Conservation (phyloP, 2,888 invertebrate genomes). For the Ormyrus pomaceus region DNA sequence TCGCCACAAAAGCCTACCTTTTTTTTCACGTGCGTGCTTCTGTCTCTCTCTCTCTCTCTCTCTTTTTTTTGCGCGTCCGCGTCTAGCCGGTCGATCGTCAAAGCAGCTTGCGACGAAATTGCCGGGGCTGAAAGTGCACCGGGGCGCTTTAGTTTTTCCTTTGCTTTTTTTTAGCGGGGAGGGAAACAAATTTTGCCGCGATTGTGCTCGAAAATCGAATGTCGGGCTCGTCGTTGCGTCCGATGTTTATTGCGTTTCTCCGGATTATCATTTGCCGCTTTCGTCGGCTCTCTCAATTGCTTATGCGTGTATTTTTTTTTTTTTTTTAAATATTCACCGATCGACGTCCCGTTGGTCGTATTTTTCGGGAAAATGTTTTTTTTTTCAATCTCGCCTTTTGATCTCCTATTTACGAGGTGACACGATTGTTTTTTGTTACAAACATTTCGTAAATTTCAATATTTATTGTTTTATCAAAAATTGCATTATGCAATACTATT, state of each 20-base stretch:
- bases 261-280: neutral
- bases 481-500: no score
- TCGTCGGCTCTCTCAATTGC: neutral
- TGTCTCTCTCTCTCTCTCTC: slow-evolving; percentile 7
- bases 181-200: no score
- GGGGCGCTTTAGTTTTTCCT: neutral
- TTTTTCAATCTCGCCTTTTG: no score
- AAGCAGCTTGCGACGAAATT: slow-evolving; percentile 11
- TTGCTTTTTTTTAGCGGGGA: neutral
- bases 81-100: neutral
- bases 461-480: no score
- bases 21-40: no score
- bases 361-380: no score
- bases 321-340: slow-evolving; percentile 8
- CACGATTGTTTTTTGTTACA: no score
- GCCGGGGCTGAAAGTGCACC: neutral
- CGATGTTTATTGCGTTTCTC: neutral
- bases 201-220: neutral
- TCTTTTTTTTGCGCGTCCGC: neutral
- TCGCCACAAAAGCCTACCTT: slow-evolving; percentile 9
- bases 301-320: neutral
- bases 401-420: no score
- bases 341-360: neutral
- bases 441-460: no score
- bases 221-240: neutral